Base-by-base conservation (phyloP, 1,140 invertebrate species). In the Zaprionus taronus region DNA sequence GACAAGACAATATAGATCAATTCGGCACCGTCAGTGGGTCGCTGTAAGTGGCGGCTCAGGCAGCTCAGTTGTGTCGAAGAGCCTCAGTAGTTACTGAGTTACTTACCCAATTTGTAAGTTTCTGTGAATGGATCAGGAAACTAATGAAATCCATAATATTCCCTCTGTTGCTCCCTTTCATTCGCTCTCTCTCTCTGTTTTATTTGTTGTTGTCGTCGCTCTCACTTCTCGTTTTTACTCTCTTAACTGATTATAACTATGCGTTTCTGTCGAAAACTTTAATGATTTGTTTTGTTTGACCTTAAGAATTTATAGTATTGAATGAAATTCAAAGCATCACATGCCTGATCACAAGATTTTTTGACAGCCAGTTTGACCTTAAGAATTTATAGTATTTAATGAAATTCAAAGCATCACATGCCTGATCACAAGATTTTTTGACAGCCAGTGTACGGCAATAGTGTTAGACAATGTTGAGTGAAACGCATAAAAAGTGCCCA, bases 1-100 rank as follows among this genome's bases (percentile, higher is more conserved):
- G 96, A 96, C 31, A 96, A 70, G 4, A 96, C 94, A 41, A 96
- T 66, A 17, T 84, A 83, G 60, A 86, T 58, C 1, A 64, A 57
- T 4, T 74, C 64, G 6, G 28, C 31, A 2, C 63, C 63, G 9
- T 34, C 68, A 26, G 20, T 61, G 28, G 65, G 61, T n/a, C 53
- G 72, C 72, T 75, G 72, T 60, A 56, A 17, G 5, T 2, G 41
- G 49, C 1, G n/a, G 2, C 41, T 47, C 2, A 47, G n/a, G n/a
- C 6, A 47, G n/a, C n/a, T 47, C 15, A n/a, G 31, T 34, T 34
- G 31, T 34, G 31, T 11, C 31, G 31, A 34, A 34, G 31, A 9
- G 28, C 31, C 15, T 31, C n/a, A 34, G 14, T 7, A 15, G 14
- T 11, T 34, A n/a, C 41, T 63, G n/a, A n/a, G n/a, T n/a, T n/a